Evolutionary conservation across 2,113 vertebrate genomes (phyloP), one percentile per base, ranked within the genome.

Genomic region (Phyllopteryx taeniolatus): DNA sequence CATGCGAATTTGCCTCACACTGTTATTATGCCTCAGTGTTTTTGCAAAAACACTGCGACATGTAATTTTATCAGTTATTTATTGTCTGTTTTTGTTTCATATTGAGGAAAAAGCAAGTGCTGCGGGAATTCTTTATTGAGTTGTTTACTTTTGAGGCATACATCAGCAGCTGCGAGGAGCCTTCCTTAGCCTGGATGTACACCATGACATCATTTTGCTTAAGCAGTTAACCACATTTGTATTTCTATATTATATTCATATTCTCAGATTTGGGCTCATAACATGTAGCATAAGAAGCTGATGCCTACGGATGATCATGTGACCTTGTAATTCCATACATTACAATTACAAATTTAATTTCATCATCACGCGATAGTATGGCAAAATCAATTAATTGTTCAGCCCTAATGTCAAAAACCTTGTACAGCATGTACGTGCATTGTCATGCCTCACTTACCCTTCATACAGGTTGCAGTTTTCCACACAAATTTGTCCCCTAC

Each of bases 401-500:
- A 51, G 5, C 15, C 15, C 17, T 20, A 51, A 54, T 11, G 2
- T n/a, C 53, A 54, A 15, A 46, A 49, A 51, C 47, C 5, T 49
- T 49, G 13, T 39, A 39, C 35, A 39, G 35, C 35, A 39, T 39
- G 35, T 39, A 39, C 6, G 35, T 39, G 35, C 59, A 20, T 62
- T 51, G 15, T 56, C 10, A 60, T 59, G 47, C 43, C 19, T 51
- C 43, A 33, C 95, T 95, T 85, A 99, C 98, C 98, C 98, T 0
- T 96, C 93, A 10, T 95, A 95, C 7, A 99, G 93, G 76, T 98
- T 96, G 85, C 98, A 99, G 13, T 91, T 94, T 12, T 96, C 94
- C 15, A 99, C 95, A 77, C 98, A 99, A 64, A 90, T 94, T 78
- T 93, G 91, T 33, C 94, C 95, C n/a, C 96, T 89, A 79, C 94